Evolutionary conservation across 2,113 vertebrate species (phyloP), one percentile per base, ranked within the genome.

Genomic region (Gasterosteus nipponicus): DNA sequence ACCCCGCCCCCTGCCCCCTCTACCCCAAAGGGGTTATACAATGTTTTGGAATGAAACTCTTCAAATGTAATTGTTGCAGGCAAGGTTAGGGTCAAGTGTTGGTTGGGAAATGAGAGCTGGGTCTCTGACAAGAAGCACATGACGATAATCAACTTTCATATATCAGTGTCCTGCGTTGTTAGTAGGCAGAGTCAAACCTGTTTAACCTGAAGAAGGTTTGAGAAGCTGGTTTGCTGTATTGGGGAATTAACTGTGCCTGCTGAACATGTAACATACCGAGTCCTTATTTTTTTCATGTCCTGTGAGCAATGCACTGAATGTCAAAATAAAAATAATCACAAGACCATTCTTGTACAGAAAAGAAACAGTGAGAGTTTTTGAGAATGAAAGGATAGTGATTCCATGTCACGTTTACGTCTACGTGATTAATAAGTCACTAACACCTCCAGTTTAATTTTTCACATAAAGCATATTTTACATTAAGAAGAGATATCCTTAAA

Each of bases 381-480:
- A 64, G 87, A 84, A 80, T 81, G 69, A 88, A 83, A 87, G 71
- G 73, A 77, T 59, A 69, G 46, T 42, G 41, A 68, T 80, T 61
- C 39, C 26, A 62, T 79, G 82, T 87, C 84, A 67, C 51, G 26
- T 81, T 65, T 41, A 66, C 80, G 77, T 84, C 9, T 44, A 49
- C 46, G 61, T 89, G 88, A 93, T 83, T 56, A 75, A 92, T 88
- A 82, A 68, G 81, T 86, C 77, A 75, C 81, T 74, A 81, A 90
- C 87, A 92, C 85, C 84, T 83, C 57, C 51, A 73, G 69, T 86
- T 85, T 81, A 87, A 91, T 87, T 65, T 66, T 83, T 84, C 83
- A 86, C 91, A 93, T 93, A 91, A 92, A 93, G 83, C 87, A 92
- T 68, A 82, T 87, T 85, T 84, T 80, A 80, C 87, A 91, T 86